Evolutionary conservation across 1,140 invertebrate genomes (phyloP).

Genomic region (Cataglyphis hispanica): DNA sequence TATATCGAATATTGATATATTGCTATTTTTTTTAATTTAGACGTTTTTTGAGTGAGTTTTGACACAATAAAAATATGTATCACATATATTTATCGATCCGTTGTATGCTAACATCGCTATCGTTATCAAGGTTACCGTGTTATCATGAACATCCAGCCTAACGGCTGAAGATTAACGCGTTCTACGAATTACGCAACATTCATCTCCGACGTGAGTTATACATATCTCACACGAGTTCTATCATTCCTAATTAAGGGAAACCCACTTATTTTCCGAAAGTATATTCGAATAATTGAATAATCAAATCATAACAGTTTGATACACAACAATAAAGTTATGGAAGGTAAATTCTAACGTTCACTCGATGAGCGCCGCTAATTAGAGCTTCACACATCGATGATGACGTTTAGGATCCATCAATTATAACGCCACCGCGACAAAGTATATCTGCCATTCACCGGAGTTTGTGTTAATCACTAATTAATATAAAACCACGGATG

Average conservation of each 20-base stretch:
- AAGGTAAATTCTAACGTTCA: neutral
- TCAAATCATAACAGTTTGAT: too few species aligned
- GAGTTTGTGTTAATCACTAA: neutral
- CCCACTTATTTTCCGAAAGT: too few species aligned
- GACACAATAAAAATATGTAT: neutral
- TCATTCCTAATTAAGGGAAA: neutral
- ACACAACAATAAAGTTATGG: too few species aligned
- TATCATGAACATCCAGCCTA: conserved; percentile 5
- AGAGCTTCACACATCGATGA: neutral
- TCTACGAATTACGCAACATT: neutral
- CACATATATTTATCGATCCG: neutral
- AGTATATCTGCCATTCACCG: neutral
- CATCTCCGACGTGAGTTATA: neutral
- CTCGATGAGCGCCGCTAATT: neutral
- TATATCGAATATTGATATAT: too few species aligned
- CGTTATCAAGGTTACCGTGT: conserved; percentile 55
- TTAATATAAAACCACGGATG: neutral
- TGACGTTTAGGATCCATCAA: too few species aligned
- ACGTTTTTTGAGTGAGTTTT: neutral
- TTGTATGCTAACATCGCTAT: conserved; percentile 12
- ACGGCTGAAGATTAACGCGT: neutral
- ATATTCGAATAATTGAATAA: too few species aligned
- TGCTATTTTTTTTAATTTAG: neutral
- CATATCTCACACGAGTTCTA: neutral
- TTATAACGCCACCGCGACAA: neutral